phyloP scores from a whole-genome alignment of 1,140 invertebrate species.

The Copidosoma floridanum region DNA sequence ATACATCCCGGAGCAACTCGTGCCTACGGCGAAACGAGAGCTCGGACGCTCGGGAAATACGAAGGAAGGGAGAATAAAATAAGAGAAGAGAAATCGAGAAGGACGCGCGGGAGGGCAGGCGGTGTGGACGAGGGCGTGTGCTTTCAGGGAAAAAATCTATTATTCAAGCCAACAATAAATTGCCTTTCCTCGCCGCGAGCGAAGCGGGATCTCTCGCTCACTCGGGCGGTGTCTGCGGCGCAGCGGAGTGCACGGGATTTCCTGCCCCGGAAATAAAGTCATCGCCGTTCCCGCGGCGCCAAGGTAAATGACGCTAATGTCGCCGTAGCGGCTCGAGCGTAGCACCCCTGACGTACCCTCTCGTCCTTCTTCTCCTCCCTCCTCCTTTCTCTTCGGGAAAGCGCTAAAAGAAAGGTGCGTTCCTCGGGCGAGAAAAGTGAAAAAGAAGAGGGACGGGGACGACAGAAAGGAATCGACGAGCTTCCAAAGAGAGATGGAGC shows the following conservation, averaged over 20 bases:
- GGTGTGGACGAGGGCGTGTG: no score
- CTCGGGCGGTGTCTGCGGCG: no score
- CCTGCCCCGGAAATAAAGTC: slow-evolving; percentile 17
- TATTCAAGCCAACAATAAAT: slow-evolving; percentile 22
- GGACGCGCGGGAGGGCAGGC: no score
- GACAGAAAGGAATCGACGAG: background rate
- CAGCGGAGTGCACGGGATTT: slow-evolving; percentile 3
- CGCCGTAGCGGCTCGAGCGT: slow-evolving; percentile 1
- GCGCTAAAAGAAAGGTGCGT: background rate
- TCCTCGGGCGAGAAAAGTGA: no score
- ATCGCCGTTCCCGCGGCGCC: background rate
- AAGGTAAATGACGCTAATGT: slow-evolving; percentile 19
- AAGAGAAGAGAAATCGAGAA: no score
- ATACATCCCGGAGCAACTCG: no score
- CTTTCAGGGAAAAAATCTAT: slow-evolving; percentile 17
- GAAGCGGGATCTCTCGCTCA: background rate
- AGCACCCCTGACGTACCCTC: background rate
- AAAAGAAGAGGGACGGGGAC: background rate
- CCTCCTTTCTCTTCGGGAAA: background rate
- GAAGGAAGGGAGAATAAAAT: no score
- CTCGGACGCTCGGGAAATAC: no score
- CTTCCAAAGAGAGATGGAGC: no score
- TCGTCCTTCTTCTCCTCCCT: background rate
- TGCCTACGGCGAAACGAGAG: slow-evolving; percentile 1
- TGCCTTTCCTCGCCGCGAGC: slow-evolving; percentile 7